Evolutionary conservation across 2,113 vertebrate species (phyloP).

Genomic region (Eudyptes chrysolophus): DNA sequence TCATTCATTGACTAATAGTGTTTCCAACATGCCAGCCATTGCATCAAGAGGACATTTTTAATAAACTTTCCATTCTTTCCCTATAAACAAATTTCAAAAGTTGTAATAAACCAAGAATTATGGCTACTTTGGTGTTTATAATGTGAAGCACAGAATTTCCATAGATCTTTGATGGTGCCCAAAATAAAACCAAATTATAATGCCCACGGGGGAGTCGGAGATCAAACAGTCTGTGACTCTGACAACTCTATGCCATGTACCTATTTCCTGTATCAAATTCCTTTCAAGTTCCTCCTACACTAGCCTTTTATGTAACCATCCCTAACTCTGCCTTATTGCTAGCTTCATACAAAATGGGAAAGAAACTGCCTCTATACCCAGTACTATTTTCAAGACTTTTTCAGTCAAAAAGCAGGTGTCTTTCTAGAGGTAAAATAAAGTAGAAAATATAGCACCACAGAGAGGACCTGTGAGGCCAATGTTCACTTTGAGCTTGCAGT

Average conservation of each 20-base stretch:
- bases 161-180: not conserved
- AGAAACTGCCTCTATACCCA: not conserved
- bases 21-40: slow-evolving; percentile 25
- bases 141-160: slow-evolving; percentile 41
- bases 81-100: slow-evolving; percentile 41
- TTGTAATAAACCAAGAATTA: slow-evolving; percentile 46
- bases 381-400: not conserved
- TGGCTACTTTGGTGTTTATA: slow-evolving; percentile 20
- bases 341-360: not conserved
- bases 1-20: slow-evolving; percentile 40
- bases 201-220: not conserved
- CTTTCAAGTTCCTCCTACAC: not conserved
- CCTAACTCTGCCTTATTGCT: not conserved
- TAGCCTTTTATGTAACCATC: not conserved
- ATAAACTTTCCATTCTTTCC: slow-evolving; percentile 52
- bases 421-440: not conserved
- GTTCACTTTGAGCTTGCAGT: not conserved
- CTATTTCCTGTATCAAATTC: not conserved
- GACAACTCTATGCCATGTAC: not conserved
- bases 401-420: not conserved
- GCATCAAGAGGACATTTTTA: slow-evolving; percentile 43
- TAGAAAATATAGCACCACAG: not conserved
- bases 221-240: not conserved
- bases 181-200: slow-evolving; percentile 33
- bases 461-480: not conserved